These are phyloP conservation scores for Euzetes globulus DNA, from an alignment of 2,888 invertebrate species.

Conservation along the genomic window DNA sequence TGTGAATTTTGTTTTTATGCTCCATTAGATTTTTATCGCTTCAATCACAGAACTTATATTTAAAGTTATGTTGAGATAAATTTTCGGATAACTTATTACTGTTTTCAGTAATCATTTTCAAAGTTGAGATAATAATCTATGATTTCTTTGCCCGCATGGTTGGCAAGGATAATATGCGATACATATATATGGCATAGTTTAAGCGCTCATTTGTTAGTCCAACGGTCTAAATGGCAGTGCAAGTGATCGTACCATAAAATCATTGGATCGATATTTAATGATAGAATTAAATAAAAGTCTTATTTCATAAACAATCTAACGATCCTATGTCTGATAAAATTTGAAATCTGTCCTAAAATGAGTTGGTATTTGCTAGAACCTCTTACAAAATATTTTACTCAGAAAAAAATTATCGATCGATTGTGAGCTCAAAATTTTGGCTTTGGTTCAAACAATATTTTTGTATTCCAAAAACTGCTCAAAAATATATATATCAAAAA, in stretches of 20 bases:
- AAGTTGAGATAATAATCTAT: neutral
- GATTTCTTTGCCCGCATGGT: neutral
- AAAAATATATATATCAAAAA: too few species aligned
- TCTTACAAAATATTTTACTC: too few species aligned
- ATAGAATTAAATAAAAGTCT: neutral
- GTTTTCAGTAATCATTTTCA: neutral
- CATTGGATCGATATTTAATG: constrained; percentile 4
- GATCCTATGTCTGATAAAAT: neutral
- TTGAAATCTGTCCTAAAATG: neutral
- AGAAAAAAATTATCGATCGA: too few species aligned
- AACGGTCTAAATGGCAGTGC: neutral
- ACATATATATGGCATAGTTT: neutral
- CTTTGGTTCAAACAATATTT: too few species aligned
- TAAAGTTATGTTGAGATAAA: too few species aligned
- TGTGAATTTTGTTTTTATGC: too few species aligned
- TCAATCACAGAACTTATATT: too few species aligned
- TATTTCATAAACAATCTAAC: neutral
- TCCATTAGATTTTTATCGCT: too few species aligned
- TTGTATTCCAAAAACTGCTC: too few species aligned
- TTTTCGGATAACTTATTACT: too few species aligned
- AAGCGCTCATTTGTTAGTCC: neutral
- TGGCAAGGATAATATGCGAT: neutral
- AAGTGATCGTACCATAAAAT: neutral
- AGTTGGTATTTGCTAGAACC: too few species aligned
- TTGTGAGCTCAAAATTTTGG: too few species aligned